Percentiles rank a stretch among this genome's conserved stretches.
phyloP scores from a whole-genome alignment of 2,113 vertebrate genomes.

The Argyrosomus japonicus region DNA sequence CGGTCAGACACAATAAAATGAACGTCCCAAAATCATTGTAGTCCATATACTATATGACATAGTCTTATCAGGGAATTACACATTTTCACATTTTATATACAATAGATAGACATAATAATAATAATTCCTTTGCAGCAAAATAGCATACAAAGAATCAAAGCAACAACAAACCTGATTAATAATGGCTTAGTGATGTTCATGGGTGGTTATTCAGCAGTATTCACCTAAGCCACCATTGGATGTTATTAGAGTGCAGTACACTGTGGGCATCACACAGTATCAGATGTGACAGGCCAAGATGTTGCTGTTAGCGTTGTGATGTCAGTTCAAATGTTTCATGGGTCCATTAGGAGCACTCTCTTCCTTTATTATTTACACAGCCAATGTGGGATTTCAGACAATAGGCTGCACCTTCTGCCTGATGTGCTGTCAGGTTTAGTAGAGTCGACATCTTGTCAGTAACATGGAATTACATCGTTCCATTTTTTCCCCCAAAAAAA shows the following conservation, averaged over 20 bases:
- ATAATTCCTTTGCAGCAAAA: not conserved
- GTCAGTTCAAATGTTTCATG: slow-evolving; percentile 57
- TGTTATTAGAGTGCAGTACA: slow-evolving; percentile 35
- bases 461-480: slow-evolving; percentile 1
- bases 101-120: not conserved
- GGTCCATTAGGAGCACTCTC: slow-evolving; percentile 61
- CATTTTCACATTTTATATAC: slow-evolving; percentile 2
- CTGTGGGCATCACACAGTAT: slow-evolving; percentile 46
- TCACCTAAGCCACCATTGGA: not conserved
- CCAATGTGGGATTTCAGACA: slow-evolving; percentile 23
- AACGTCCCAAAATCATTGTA: not conserved
- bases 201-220: slow-evolving; percentile 27
- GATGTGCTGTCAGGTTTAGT: slow-evolving; percentile 11
- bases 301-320: slow-evolving; percentile 54
- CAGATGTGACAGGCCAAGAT: slow-evolving; percentile 61
- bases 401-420: slow-evolving; percentile 13
- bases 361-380: slow-evolving; percentile 70
- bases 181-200: slow-evolving; percentile 20
- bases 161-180: not conserved
- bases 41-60: not conserved
- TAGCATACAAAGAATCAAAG: not conserved
- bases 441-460: slow-evolving; percentile 1
- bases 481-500: not conserved
- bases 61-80: not conserved
- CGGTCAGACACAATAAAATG: slow-evolving; percentile 4